Evolutionary conservation across 2,797 vertebrate genomes (phyloP), one percentile per base, ranked within the genome.

Genomic region (Chelon auratus): DNA sequence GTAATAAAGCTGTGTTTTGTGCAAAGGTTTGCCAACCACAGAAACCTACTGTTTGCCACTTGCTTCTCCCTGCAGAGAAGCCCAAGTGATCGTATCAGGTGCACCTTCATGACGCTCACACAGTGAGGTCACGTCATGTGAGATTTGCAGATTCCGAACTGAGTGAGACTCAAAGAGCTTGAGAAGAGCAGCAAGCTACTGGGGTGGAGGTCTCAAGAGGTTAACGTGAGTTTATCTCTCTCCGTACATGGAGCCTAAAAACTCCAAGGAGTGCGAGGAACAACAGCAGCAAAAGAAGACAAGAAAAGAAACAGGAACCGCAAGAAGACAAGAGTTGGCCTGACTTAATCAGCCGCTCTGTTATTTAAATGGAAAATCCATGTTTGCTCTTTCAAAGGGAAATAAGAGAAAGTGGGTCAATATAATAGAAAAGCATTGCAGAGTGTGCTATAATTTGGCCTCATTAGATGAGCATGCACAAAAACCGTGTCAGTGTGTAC

Each of bases 321-420:
- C 36, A 22, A 56, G 62, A 55, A 42, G 15, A 51, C 13, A 45
- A 45, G 58, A 77, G 65, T 64, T 55, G 64, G 53, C 30, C 69
- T 40, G 67, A 85, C 65, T 86, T 87, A 91, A 88, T 89, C 78
- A 86, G 87, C 39, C 53, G 7, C 65, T 82, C 77, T 65, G 70
- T 86, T 85, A 72, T 86, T 89, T 80, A 85, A 87, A 90, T 81
- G 72, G 71, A 69, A 87, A 85, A 85, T 78, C 72, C 47, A 66
- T 88, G 86, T 88, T 91, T 91, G 79, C 66, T 45, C 56, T 81
- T 89, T 89, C 54, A 83, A 81, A 83, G 75, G 75, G 75, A 84
- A 86, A 83, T 72, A 59, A 68, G 63, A 59, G 55, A 88, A 93
- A 92, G 77, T 92, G 83, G 91, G 91, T 90, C 90, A 92, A 22